Percentiles rank a stretch among this genome's conserved stretches.
These are phyloP conservation scores for Seriola quinqueradiata DNA, from an alignment of 2,113 vertebrate genomes.

Conservation along the genomic window DNA sequence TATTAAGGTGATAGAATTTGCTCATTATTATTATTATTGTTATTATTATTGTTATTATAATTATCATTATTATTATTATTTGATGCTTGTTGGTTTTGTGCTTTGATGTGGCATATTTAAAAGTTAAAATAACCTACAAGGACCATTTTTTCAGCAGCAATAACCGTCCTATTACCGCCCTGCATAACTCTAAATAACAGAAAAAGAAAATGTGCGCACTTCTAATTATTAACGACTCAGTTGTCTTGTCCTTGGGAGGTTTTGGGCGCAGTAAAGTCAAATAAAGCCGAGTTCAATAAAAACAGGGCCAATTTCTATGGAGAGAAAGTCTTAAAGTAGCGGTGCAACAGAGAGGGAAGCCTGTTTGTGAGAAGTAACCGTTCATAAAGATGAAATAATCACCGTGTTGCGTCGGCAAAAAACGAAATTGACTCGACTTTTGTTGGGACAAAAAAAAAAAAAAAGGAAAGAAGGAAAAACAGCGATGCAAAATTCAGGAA, in stretches of 20 bases:
- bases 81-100: background rate
- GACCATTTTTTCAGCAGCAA: conserved; percentile 1
- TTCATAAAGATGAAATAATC: conserved; percentile 7
- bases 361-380: background rate
- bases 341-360: conserved; percentile 14
- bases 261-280: conserved; percentile 59
- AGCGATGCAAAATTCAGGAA: background rate
- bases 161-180: background rate
- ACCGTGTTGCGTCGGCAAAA: background rate
- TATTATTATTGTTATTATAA: background rate
- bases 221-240: conserved; percentile 71
- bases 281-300: conserved; percentile 62
- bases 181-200: conserved; percentile 41
- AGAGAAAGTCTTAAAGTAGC: conserved; percentile 24
- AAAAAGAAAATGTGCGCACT: conserved; percentile 58
- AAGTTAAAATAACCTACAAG: conserved; percentile 4
- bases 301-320: conserved; percentile 38
- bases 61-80: background rate
- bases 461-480: background rate
- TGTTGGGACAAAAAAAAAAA: too few species aligned
- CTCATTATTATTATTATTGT: background rate
- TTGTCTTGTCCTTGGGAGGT: conserved; percentile 63
- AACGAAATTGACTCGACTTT: conserved; percentile 32
- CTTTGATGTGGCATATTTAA: background rate
- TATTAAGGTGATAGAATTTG: background rate